Conservation (phyloP, 2,113 vertebrate genomes). For the Procavia capensis region DNA sequence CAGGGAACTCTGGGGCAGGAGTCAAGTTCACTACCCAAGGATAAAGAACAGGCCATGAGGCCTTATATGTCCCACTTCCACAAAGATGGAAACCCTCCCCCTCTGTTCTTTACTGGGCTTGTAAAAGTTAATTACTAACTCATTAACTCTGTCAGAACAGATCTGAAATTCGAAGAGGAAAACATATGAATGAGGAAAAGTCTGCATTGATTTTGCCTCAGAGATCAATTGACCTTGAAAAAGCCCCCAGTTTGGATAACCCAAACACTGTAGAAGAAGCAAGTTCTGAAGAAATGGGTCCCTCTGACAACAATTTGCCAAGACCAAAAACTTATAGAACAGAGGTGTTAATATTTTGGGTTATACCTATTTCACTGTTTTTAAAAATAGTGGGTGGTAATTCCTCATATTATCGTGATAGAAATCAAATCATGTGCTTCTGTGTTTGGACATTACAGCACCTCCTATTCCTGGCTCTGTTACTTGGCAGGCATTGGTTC, state of each 20-base stretch:
- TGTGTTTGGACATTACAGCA: background rate
- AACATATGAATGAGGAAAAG: background rate
- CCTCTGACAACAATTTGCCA: background rate
- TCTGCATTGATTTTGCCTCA: background rate
- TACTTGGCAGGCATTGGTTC: background rate
- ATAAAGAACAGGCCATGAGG: background rate
- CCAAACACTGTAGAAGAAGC: background rate
- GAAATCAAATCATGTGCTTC: slow-evolving; percentile 35
- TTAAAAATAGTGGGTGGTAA: background rate
- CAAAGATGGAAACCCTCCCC: background rate
- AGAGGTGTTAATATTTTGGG: background rate
- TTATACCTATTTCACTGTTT: background rate
- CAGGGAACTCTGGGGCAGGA: background rate
- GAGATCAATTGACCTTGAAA: background rate
- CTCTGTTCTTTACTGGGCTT: background rate
- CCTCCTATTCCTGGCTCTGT: background rate
- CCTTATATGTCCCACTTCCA: background rate
- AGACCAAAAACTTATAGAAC: background rate
- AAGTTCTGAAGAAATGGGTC: background rate
- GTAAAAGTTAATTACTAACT: background rate
- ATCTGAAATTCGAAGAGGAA: slow-evolving; percentile 4
- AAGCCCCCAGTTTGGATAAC: background rate
- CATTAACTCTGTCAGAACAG: background rate
- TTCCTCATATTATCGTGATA: slow-evolving; percentile 13
- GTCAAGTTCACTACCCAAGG: background rate